Conservation (phyloP, 2,888 invertebrate species). For the Tinea trinotella region DNA sequence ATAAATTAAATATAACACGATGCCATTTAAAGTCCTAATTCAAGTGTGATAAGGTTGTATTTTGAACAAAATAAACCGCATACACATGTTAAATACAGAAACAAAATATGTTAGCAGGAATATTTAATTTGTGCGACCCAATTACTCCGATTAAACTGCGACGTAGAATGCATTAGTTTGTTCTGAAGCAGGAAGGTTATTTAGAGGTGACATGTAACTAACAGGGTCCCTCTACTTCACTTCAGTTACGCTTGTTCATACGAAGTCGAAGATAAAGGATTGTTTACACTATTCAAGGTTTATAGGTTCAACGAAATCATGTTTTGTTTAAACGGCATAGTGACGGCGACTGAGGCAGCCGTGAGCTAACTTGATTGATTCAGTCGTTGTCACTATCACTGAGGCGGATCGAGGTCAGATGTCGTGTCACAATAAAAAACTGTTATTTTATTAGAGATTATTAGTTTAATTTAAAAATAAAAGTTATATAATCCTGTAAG, state of each 20-base stretch:
- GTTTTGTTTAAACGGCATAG: too few relatives aligned
- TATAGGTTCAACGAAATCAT: too few relatives aligned
- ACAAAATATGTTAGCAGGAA: neutral
- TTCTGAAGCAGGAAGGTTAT: neutral
- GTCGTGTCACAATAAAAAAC: too few relatives aligned
- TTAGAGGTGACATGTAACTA: constrained; percentile 12
- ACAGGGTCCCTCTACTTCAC: neutral
- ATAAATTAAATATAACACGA: neutral
- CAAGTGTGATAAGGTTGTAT: neutral
- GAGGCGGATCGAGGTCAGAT: too few relatives aligned
- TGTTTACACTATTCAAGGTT: neutral
- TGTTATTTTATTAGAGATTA: too few relatives aligned
- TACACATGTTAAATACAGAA: neutral
- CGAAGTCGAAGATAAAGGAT: neutral
- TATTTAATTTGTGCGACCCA: neutral
- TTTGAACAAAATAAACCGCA: neutral
- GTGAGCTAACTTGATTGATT: too few relatives aligned
- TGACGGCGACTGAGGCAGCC: too few relatives aligned
- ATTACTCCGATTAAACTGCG: neutral
- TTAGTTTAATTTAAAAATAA: too few relatives aligned
- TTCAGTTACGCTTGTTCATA: constrained; percentile 12
- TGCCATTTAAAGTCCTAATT: neutral
- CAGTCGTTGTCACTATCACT: too few relatives aligned
- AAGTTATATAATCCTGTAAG: too few relatives aligned
- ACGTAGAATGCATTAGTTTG: neutral